Evolutionary conservation across 1,140 invertebrate genomes (phyloP).

Genomic region (Apis laboriosa): DNA sequence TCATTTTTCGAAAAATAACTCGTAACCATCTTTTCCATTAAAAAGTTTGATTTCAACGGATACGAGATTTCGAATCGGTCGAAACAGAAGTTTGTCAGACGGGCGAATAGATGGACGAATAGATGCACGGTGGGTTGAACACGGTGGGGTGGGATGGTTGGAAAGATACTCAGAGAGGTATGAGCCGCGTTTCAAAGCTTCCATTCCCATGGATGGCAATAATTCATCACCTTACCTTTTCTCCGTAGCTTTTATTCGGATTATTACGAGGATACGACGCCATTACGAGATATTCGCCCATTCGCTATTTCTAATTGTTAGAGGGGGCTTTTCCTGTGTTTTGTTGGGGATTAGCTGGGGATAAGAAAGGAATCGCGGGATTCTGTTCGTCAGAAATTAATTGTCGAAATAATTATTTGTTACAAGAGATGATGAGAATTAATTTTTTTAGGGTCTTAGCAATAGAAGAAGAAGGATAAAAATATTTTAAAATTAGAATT

Average conservation of each 20-base stretch:
- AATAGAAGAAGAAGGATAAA: no score
- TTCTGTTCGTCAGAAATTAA: not conserved
- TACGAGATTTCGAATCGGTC: slow-evolving; percentile 12
- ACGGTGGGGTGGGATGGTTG: not conserved
- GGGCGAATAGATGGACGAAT: not conserved
- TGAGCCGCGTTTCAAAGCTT: not conserved
- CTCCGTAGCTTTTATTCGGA: slow-evolving; percentile 21
- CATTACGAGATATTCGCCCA: slow-evolving; percentile 11
- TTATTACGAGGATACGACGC: not conserved
- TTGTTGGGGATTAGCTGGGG: not conserved
- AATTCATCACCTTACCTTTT: slow-evolving; percentile 31
- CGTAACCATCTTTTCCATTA: slow-evolving; percentile 57
- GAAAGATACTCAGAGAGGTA: not conserved
- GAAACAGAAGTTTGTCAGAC: slow-evolving; percentile 34
- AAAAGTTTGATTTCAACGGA: slow-evolving; percentile 61
- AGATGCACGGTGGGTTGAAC: no score
- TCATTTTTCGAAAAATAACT: slow-evolving; percentile 58
- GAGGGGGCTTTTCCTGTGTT: not conserved
- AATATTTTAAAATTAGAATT: no score
- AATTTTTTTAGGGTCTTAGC: no score
- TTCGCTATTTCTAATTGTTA: slow-evolving; percentile 24
- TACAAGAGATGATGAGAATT: no score
- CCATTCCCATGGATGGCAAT: not conserved
- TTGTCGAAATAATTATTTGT: no score
- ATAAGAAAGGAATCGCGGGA: not conserved